A percentile compares a stretch with the other conserved stretches of the same genome.
phyloP scores from a whole-genome alignment of 2,797 vertebrate genomes.

The Rhinatrema bivittatum region DNA sequence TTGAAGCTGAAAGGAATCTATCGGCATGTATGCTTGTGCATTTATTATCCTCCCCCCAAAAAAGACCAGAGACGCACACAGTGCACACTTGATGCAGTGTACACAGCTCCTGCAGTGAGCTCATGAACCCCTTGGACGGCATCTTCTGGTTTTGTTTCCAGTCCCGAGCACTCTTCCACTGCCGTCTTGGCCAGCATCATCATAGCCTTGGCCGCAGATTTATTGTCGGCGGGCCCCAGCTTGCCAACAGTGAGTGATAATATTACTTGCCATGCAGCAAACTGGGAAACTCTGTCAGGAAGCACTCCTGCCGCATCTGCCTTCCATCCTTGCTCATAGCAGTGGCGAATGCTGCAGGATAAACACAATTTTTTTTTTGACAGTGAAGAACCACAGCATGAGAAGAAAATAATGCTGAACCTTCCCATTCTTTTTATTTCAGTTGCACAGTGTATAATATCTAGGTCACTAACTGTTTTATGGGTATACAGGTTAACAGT shows the following conservation, averaged over 20 bases:
- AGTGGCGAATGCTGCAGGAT: constrained; percentile 6
- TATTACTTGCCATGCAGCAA: constrained; percentile 11
- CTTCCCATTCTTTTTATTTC: not conserved
- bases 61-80: too few relatives aligned
- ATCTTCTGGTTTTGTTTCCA: not conserved
- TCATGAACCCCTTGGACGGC: not conserved
- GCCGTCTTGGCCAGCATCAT: constrained; percentile 7
- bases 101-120: not conserved
- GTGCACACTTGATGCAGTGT: constrained; percentile 6
- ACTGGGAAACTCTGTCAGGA: constrained; percentile 5
- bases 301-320: constrained; percentile 12
- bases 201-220: constrained; percentile 1
- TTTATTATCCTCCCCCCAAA: constrained; percentile 14
- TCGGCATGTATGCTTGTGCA: not conserved
- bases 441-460: not conserved
- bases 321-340: not conserved
- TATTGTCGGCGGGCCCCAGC: not conserved
- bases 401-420: not conserved
- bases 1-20: not conserved
- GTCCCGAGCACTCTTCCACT: constrained; percentile 16
- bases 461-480: not conserved
- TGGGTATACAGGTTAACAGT: too few relatives aligned
- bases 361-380: not conserved
- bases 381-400: not conserved
- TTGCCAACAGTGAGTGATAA: constrained; percentile 11